phyloP scores from a whole-genome alignment of 2,113 vertebrate genomes.

The Urocynchramus pylzowi region DNA sequence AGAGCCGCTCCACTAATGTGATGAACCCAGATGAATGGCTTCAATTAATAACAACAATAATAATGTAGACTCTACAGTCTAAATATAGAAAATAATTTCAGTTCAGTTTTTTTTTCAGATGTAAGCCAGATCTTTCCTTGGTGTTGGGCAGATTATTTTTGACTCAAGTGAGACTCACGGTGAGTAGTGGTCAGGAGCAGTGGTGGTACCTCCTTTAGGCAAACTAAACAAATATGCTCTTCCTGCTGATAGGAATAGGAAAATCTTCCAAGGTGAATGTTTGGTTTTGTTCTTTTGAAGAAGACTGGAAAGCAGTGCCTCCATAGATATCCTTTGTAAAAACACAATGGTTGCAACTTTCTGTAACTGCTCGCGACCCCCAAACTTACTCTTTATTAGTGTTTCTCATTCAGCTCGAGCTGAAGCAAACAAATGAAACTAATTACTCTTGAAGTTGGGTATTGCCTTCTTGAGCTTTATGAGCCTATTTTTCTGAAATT shows the following conservation, averaged over 20 bases:
- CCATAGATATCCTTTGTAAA: conserved; percentile 27
- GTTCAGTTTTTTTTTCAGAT: not conserved
- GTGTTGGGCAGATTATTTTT: not conserved
- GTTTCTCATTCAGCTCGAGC: conserved; percentile 64
- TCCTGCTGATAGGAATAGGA: not conserved
- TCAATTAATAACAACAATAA: conserved; percentile 55
- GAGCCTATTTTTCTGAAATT: conserved; percentile 80
- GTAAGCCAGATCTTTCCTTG: not conserved
- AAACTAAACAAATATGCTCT: not conserved
- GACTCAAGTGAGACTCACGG: not conserved
- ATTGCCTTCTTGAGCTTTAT: conserved; percentile 78
- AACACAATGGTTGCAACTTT: conserved; percentile 60
- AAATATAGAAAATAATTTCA: conserved; percentile 41
- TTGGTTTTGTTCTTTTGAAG: not conserved
- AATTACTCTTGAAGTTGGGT: conserved; percentile 77
- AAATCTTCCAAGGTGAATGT: not conserved
- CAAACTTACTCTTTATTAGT: conserved; percentile 69
- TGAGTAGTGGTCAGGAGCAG: not conserved
- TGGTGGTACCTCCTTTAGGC: not conserved
- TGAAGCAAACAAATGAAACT: conserved; percentile 79
- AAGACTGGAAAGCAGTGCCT: not conserved
- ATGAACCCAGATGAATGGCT: conserved; percentile 33
- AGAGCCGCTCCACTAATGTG: conserved; percentile 18
- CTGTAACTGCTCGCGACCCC: conserved; percentile 40
- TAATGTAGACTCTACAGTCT: not conserved